Base-by-base conservation (phyloP, 2,888 invertebrate species). In the Cyclophora punctaria region DNA sequence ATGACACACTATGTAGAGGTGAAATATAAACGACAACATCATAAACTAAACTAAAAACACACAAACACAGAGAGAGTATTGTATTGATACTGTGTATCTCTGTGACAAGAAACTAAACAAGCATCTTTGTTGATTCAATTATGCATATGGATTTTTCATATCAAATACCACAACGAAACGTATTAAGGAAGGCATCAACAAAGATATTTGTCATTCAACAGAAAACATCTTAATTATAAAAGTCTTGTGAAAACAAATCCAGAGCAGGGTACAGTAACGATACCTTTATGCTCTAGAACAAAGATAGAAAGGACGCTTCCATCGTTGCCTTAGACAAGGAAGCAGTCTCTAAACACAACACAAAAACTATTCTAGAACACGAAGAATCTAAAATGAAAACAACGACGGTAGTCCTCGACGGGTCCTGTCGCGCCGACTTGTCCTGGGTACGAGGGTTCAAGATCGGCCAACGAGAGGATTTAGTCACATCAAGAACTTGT, bases 371-470 rank as follows among this genome's bases (percentile, higher is more conserved):
- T 74, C 53, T 55, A 65, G 69, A 62, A 65, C 58, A 53, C 56
- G 58, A 61, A 67, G 70, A 69, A 63, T 46, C 48, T 47, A 63
- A 67, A 68, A 67, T 66, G 66, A 64, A 66, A 62, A 60, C 55
- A 61, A 49, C 65, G 71, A 64, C 56, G 60, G 37, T 37, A 71
- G 77, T 79, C 76, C 74, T 48, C 4, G 5, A 5, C 37, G 4
- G 4, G 52, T 50, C 52, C 62, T 65, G 70, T 64, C 37, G 63
- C 71, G 75, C 83, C 84, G 83, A 75, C 86, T 87, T 85, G 83
- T 80, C 83, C 80, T 78, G 59, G 68, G 78, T 80, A 75, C 48
- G 61, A 77, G 83, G 83, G 67, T 83, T 85, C 85, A 88, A 87
- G 85, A 71, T 57, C 83, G 81, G 80, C 58, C 62, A 52, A 60